A percentile compares a stretch with the other conserved stretches of the same genome.
Evolutionary conservation across 2,888 invertebrate genomes (phyloP).

Genomic region (Busseola fusca): DNA sequence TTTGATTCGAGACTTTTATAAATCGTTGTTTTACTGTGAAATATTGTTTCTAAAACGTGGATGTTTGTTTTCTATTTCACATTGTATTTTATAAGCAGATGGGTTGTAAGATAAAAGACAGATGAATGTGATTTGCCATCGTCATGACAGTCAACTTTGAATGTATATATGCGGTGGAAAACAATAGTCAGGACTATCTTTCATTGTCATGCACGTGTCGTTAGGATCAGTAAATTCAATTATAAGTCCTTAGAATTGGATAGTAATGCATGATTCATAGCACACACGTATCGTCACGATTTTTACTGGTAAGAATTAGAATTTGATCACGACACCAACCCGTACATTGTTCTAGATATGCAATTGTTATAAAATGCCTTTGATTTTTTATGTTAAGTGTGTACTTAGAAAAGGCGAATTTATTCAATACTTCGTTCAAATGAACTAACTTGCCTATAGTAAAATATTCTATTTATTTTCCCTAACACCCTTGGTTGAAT

Average conservation of each 20-base stretch:
- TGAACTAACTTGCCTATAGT: neutral
- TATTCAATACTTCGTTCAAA: neutral
- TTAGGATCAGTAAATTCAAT: constrained; percentile 63
- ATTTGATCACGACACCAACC: constrained; percentile 29
- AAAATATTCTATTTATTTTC: neutral
- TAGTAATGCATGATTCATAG: constrained; percentile 40
- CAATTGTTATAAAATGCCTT: constrained; percentile 26
- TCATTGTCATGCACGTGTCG: constrained; percentile 60
- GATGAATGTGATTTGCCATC: constrained; percentile 64
- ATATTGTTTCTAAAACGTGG: constrained; percentile 69
- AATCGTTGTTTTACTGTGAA: constrained; percentile 72
- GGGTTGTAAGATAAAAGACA: constrained; percentile 60
- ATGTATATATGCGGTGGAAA: constrained; percentile 57
- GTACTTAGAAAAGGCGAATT: neutral
- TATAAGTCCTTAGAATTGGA: constrained; percentile 44
- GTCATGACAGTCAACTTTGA: constrained; percentile 56
- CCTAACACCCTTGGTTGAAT: neutral
- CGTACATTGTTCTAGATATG: constrained; percentile 15
- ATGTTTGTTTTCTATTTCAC: constrained; percentile 67
- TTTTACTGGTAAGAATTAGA: constrained; percentile 35
- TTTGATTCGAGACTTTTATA: constrained; percentile 73
- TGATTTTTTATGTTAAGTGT: constrained; percentile 4
- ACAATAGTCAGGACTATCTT: constrained; percentile 60
- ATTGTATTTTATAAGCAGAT: constrained; percentile 67
- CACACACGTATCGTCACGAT: constrained; percentile 40